These are phyloP conservation scores for Bicyclus anynana DNA, from an alignment of 1,140 invertebrate species.

Conservation along the genomic window DNA sequence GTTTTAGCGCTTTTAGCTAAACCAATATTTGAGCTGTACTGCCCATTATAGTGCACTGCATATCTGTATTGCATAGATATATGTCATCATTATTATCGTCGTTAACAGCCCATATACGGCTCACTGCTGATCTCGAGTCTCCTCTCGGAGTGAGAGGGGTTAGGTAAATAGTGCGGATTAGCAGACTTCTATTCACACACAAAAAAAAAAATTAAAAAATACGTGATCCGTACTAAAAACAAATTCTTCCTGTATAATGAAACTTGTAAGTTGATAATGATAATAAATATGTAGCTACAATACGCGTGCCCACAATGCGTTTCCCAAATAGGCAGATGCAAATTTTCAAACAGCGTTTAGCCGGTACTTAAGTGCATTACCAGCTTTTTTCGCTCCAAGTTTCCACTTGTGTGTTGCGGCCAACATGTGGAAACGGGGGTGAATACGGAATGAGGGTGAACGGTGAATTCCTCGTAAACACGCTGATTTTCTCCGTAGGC, in stretches of 20 bases:
- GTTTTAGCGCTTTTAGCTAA: constrained; percentile 36
- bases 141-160: no score
- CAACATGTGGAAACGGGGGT: constrained; percentile 23
- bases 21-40: constrained; percentile 23
- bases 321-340: neutral
- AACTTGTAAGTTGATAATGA: no score
- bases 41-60: constrained; percentile 15
- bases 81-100: neutral
- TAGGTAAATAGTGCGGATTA: neutral
- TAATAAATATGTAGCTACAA: no score
- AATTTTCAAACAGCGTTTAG: constrained; percentile 2
- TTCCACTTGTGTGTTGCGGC: constrained; percentile 18
- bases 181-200: no score
- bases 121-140: no score
- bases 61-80: neutral
- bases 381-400: constrained; percentile 3
- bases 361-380: neutral
- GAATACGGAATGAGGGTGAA: constrained; percentile 18
- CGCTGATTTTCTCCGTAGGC: constrained; percentile 10
- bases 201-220: no score
- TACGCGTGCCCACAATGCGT: neutral
- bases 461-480: constrained; percentile 6
- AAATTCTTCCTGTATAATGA: no score
- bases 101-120: no score
- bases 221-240: no score